phyloP scores from a whole-genome alignment of 2,113 vertebrate species.

The Pithys albifrons region DNA sequence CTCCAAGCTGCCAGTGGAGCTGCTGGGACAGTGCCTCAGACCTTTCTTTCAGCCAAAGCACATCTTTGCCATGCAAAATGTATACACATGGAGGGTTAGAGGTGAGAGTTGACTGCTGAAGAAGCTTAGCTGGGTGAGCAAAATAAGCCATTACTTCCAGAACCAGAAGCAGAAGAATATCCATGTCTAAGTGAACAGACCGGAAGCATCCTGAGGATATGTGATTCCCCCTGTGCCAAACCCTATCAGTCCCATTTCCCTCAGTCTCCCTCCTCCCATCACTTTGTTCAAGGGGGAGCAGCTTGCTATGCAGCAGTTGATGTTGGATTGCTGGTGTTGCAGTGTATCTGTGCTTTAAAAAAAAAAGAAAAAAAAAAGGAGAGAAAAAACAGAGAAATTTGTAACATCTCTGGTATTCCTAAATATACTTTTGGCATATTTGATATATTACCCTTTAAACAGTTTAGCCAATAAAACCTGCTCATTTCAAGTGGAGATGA shows the following conservation, averaged over 20 bases:
- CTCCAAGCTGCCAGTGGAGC: neutral
- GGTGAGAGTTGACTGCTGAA: neutral
- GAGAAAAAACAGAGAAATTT: neutral
- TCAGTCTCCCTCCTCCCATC: neutral
- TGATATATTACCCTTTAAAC: neutral
- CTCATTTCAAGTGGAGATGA: neutral
- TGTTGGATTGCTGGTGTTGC: neutral
- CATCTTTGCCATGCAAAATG: neutral
- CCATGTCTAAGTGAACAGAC: neutral
- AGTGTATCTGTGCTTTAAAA: neutral
- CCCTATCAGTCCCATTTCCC: neutral
- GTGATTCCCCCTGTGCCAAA: neutral
- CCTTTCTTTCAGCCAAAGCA: neutral
- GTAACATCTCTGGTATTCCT: neutral
- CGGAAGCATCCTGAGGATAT: neutral
- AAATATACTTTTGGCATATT: neutral
- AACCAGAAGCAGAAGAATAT: neutral
- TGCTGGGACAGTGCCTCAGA: neutral
- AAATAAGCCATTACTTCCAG: neutral
- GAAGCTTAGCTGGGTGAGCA: neutral
- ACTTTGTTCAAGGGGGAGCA: neutral
- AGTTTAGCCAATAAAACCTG: neutral
- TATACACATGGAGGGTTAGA: neutral
- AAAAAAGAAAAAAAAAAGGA: neutral
- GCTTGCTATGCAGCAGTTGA: neutral